phyloP scores from a whole-genome alignment of 30 jellyfish, hydroid and myxozoan genomes.

The Aurelia coerulea region DNA sequence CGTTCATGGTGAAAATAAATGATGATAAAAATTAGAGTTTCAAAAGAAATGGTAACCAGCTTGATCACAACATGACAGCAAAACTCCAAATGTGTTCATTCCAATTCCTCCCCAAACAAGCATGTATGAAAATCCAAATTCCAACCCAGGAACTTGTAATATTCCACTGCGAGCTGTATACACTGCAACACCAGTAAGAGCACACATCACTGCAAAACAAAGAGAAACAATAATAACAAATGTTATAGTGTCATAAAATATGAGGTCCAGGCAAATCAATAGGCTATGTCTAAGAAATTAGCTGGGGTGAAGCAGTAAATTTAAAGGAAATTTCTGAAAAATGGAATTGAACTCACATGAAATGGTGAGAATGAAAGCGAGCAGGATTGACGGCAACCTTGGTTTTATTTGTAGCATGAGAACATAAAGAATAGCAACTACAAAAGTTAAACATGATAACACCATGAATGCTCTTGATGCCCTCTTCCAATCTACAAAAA shows the following conservation, averaged over 20 bases:
- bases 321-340: too few species aligned
- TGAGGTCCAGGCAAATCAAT: too few species aligned
- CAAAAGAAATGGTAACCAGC: slow-evolving; percentile 60
- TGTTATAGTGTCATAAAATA: too few species aligned
- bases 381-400: slow-evolving; percentile 46
- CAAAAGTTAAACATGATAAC: slow-evolving; percentile 33
- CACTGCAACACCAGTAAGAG: slow-evolving; percentile 51
- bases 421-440: slow-evolving; percentile 37
- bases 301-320: too few species aligned
- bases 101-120: slow-evolving; percentile 78
- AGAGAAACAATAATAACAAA: not conserved
- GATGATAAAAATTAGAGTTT: not conserved
- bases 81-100: slow-evolving; percentile 26
- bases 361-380: slow-evolving; percentile 53
- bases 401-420: slow-evolving; percentile 50
- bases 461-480: slow-evolving; percentile 76
- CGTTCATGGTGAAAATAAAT: not conserved
- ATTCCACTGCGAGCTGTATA: slow-evolving; percentile 72
- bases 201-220: slow-evolving; percentile 21
- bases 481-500: slow-evolving; percentile 70
- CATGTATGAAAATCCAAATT: slow-evolving; percentile 79
- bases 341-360: slow-evolving; percentile 47
- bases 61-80: slow-evolving; percentile 68
- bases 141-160: slow-evolving; percentile 66
- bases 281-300: too few species aligned